Base-by-base conservation (phyloP, 2,113 vertebrate genomes). In the Oncorhynchus keta region DNA sequence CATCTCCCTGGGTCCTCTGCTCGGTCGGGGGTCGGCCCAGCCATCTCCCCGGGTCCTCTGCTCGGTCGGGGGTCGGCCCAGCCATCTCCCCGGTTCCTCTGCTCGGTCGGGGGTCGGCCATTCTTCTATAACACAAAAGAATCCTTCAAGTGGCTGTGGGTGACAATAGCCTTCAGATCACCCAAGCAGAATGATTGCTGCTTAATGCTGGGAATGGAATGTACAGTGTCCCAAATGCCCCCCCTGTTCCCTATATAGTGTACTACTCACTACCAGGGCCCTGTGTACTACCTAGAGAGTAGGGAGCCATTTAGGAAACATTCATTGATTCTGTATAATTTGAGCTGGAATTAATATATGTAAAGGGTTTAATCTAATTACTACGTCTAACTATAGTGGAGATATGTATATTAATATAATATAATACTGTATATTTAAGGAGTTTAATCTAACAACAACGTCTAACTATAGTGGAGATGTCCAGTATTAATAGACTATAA, bases 131-230 rank as follows among this genome's bases (percentile, higher is more conserved):
- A 88, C 86, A 93, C 84, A 92, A 94, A 94, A 93, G 92, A 89
- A 87, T 90, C 91, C 91, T 93, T 93, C 90, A 92, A 93, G 92
- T 91, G 90, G 84, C 88, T 81, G 80, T 87, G 51, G 51, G 87
- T 86, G 92, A 94, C 92, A 92, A 93, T 93, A 85, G 90, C 86
- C 91, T 90, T 93, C 89, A 93, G 93, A 93, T 93, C 92, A 87
- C 68, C 82, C 81, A 84, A 89, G 92, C 91, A 81, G 87, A 90
- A 93, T 92, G 90, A 93, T 93, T 91, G 87, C 86, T 85, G 90
- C 82, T 90, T 83, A 90, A 92, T 82, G 39, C 39, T 45, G 76
- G 86, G 90, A 90, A 89, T 87, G 83, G 77, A 92, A 92, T 93
- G 51, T 4, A 2, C 4, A 0, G 3, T 4, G 4, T 13, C 14